These are phyloP conservation scores for Engystomops pustulosus DNA, from an alignment of 2,113 vertebrate genomes.

Conservation along the genomic window DNA sequence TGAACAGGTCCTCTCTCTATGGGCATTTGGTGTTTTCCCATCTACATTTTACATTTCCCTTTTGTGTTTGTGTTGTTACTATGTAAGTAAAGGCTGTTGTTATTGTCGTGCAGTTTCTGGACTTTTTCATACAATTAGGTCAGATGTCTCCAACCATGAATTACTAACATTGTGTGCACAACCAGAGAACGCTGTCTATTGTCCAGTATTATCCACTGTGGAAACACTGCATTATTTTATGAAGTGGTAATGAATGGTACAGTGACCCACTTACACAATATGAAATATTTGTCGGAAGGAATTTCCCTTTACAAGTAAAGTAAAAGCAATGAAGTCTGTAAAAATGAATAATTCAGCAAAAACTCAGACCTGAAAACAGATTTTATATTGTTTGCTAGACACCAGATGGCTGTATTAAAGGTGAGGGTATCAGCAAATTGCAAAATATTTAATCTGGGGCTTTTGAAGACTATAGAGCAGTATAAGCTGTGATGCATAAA, in stretches of 20 bases:
- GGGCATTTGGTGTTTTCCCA: no score
- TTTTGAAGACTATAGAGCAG: constrained; percentile 26
- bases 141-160: constrained; percentile 22
- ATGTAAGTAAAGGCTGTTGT: not conserved
- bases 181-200: constrained; percentile 11
- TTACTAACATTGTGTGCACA: not conserved
- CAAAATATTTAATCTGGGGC: constrained; percentile 32
- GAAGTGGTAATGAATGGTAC: constrained; percentile 20
- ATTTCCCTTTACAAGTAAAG: constrained; percentile 23
- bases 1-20: not conserved
- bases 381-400: constrained; percentile 46
- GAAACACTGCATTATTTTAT: constrained; percentile 32
- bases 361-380: not conserved
- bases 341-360: constrained; percentile 25
- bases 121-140: constrained; percentile 18
- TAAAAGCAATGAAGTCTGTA: not conserved
- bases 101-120: not conserved
- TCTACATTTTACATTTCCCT: no score
- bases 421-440: constrained; percentile 7
- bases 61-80: not conserved
- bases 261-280: constrained; percentile 30
- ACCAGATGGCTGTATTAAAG: constrained; percentile 49
- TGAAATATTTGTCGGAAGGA: constrained; percentile 1
- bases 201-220: constrained; percentile 15
- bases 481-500: constrained; percentile 48